Conservation (phyloP, 2,888 invertebrate species). For the Ellobium chinense region DNA sequence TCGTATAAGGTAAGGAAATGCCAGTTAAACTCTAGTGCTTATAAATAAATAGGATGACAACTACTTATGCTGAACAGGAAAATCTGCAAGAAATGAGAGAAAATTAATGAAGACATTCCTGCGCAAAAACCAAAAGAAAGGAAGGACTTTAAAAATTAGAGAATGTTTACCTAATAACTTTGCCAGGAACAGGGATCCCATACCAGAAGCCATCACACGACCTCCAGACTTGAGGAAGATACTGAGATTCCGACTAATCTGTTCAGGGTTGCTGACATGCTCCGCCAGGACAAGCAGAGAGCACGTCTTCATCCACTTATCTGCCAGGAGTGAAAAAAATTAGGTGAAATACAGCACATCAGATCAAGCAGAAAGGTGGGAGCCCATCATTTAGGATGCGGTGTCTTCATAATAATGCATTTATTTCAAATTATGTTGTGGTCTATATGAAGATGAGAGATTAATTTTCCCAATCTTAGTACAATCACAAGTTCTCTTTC, state of each 20-base stretch:
- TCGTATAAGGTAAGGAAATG: too few relatives aligned
- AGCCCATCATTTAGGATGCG: neutral
- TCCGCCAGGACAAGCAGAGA: conserved; percentile 29
- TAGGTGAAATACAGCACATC: neutral
- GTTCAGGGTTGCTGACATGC: neutral
- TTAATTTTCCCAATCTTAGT: neutral
- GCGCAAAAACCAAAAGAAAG: neutral
- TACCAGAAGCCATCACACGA: conserved; percentile 15
- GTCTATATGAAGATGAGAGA: too few relatives aligned
- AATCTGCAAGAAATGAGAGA: neutral
- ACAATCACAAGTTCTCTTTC: neutral
- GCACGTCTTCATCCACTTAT: conserved; percentile 44
- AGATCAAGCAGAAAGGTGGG: neutral
- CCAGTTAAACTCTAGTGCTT: too few relatives aligned
- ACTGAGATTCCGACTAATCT: neutral
- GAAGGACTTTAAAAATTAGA: neutral
- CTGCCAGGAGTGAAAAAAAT: neutral
- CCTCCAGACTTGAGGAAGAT: conserved; percentile 19
- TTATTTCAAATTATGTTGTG: too few relatives aligned
- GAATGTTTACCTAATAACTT: conserved; percentile 10
- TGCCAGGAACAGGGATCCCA: neutral
- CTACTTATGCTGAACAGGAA: too few relatives aligned
- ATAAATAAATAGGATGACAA: too few relatives aligned
- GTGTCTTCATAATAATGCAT: too few relatives aligned
- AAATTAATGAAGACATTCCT: neutral